A percentile compares a stretch with the other conserved stretches of the same genome.
phyloP scores from a whole-genome alignment of 1,140 invertebrate genomes.

The Ectropis grisescens region DNA sequence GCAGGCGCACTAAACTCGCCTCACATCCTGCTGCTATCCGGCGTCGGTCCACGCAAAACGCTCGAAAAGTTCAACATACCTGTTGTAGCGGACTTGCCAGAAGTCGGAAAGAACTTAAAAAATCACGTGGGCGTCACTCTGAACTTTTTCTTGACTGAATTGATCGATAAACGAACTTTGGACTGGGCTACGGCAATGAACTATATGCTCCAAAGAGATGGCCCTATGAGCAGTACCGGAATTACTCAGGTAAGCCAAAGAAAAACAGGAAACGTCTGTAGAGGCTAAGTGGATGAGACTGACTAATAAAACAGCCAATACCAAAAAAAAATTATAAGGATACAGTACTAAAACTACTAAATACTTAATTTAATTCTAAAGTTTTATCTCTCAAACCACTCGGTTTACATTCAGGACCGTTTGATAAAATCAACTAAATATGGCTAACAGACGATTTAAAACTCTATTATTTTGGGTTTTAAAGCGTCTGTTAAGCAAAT shows the following conservation, averaged over 20 bases:
- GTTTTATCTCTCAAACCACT: too few relatives aligned
- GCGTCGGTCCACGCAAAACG: constrained; percentile 75
- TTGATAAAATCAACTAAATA: too few relatives aligned
- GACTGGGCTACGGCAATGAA: constrained; percentile 70
- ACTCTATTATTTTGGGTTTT: too few relatives aligned
- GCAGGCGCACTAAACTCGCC: constrained; percentile 74
- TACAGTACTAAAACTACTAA: too few relatives aligned
- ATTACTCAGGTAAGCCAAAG: constrained; percentile 65
- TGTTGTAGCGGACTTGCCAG: constrained; percentile 73
- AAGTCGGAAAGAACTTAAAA: constrained; percentile 79
- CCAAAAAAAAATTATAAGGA: too few relatives aligned
- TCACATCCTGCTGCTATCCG: constrained; percentile 76
- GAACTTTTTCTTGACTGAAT: constrained; percentile 46
- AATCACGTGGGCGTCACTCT: constrained; percentile 77
- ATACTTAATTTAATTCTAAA: too few relatives aligned
- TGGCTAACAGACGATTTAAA: too few relatives aligned
- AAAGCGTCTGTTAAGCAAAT: too few relatives aligned
- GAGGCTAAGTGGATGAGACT: too few relatives aligned
- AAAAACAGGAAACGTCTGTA: too few relatives aligned
- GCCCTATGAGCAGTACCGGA: constrained; percentile 73
- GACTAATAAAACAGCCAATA: too few relatives aligned
- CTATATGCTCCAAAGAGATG: constrained; percentile 70
- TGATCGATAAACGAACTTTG: constrained; percentile 66
- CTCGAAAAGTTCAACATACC: constrained; percentile 71
- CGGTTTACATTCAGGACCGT: too few relatives aligned